A percentile compares a stretch with the other conserved stretches of the same genome.
These are phyloP conservation scores for Meriones unguiculatus DNA, from an alignment of 2,113 vertebrate genomes.

Conservation along the genomic window DNA sequence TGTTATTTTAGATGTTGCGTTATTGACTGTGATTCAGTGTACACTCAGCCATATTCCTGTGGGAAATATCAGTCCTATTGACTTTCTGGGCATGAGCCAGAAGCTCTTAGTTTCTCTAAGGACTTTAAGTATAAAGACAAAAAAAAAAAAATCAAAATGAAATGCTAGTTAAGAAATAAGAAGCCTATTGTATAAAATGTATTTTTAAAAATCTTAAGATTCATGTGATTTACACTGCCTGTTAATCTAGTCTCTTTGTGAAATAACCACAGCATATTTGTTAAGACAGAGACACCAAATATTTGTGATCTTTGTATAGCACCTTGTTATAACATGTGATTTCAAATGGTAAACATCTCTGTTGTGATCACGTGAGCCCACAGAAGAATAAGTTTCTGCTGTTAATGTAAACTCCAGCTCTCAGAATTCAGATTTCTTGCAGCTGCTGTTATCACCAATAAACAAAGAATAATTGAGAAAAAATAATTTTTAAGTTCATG, in stretches of 20 bases:
- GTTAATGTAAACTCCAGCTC: constrained; percentile 71
- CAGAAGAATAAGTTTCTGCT: constrained; percentile 64
- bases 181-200: constrained; percentile 75
- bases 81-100: constrained; percentile 76
- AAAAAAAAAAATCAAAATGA: constrained; percentile 69
- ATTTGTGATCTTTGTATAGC: constrained; percentile 81
- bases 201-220: constrained; percentile 80
- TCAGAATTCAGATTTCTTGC: constrained; percentile 59
- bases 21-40: constrained; percentile 74
- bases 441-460: constrained; percentile 77
- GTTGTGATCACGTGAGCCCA: constrained; percentile 73
- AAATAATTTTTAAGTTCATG: constrained; percentile 83
- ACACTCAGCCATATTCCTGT: constrained; percentile 78
- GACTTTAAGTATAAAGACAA: constrained; percentile 61
- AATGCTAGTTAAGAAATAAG: constrained; percentile 71
- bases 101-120: constrained; percentile 77
- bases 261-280: constrained; percentile 79
- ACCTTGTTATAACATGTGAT: constrained; percentile 79
- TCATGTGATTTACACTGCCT: constrained; percentile 83
- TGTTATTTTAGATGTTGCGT: constrained; percentile 75
- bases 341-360: constrained; percentile 74
- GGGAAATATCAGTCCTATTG: constrained; percentile 69
- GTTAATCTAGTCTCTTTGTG: constrained; percentile 81
- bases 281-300: constrained; percentile 83
- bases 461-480: constrained; percentile 71